Evolutionary conservation across 2,888 invertebrate species (phyloP).

Genomic region (Calameuta pallipes): DNA sequence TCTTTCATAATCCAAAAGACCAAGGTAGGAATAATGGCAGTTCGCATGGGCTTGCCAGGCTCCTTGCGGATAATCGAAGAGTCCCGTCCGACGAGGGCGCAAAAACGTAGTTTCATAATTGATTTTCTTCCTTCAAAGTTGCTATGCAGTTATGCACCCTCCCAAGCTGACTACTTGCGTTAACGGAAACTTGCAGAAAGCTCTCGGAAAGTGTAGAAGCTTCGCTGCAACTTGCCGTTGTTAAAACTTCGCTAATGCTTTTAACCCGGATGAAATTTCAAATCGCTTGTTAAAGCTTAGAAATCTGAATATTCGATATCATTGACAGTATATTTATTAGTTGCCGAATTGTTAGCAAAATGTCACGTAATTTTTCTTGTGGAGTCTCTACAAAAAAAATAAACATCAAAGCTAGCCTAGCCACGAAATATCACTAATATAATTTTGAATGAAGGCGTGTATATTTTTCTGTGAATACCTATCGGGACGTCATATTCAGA

Average conservation of each 20-base stretch:
- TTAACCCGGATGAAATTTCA: background rate
- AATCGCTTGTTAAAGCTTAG: background rate
- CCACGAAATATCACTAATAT: background rate
- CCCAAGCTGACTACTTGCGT: background rate
- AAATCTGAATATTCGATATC: background rate
- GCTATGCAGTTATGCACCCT: constrained; percentile 43
- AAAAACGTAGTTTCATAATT: constrained; percentile 50
- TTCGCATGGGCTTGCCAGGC: background rate
- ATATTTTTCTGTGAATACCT: background rate
- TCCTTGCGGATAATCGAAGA: background rate
- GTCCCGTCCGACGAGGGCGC: background rate
- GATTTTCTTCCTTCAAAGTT: constrained; percentile 58
- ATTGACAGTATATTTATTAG: background rate
- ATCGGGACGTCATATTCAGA: constrained; percentile 3
- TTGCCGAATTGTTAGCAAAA: background rate
- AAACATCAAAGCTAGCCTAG: background rate
- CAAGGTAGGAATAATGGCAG: background rate
- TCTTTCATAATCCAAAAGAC: background rate
- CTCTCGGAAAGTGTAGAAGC: constrained; percentile 40
- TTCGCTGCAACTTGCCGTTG: constrained; percentile 1
- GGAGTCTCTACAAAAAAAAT: background rate
- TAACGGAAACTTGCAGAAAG: constrained; percentile 48
- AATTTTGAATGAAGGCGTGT: background rate
- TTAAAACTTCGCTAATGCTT: background rate
- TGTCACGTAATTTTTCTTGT: background rate